phyloP scores from a whole-genome alignment of 2,113 vertebrate genomes.

The Mungos mungo region DNA sequence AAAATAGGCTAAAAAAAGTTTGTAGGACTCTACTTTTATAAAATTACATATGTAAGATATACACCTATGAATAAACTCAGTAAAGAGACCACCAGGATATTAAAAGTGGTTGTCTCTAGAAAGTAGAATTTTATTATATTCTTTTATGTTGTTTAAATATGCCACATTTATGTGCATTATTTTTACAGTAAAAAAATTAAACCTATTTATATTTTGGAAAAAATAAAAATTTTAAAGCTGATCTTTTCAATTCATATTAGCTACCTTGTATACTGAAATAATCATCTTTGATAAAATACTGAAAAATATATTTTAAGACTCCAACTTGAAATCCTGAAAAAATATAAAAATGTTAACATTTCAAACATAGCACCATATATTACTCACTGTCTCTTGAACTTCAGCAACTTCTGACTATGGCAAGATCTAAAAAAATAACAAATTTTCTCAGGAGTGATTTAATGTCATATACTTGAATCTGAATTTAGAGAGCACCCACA shows the following conservation, averaged over 20 bases:
- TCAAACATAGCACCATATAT: constrained; percentile 6
- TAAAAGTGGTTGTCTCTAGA: not conserved
- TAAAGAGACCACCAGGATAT: constrained; percentile 2
- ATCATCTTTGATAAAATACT: constrained; percentile 5
- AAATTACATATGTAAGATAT: not conserved
- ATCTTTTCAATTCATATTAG: constrained; percentile 22
- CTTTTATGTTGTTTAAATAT: constrained; percentile 18
- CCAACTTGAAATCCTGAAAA: constrained; percentile 40
- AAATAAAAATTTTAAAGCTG: constrained; percentile 17
- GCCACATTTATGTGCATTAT: not conserved
- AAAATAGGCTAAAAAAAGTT: not conserved
- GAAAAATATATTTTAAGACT: constrained; percentile 42
- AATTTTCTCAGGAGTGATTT: constrained; percentile 59
- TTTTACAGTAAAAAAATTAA: constrained; percentile 36
- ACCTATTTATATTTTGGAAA: not conserved
- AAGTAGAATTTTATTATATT: not conserved
- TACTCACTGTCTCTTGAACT: constrained; percentile 70
- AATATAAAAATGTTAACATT: constrained; percentile 32
- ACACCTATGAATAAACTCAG: constrained; percentile 3
- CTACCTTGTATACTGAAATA: not conserved
- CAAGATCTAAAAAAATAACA: constrained; percentile 65
- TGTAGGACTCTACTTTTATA: not conserved
- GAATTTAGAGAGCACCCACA: constrained; percentile 24
- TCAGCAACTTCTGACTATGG: constrained; percentile 66
- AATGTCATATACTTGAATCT: constrained; percentile 40